Evolutionary conservation across 2,113 vertebrate genomes (phyloP).

Genomic region (Ictalurus furcatus): DNA sequence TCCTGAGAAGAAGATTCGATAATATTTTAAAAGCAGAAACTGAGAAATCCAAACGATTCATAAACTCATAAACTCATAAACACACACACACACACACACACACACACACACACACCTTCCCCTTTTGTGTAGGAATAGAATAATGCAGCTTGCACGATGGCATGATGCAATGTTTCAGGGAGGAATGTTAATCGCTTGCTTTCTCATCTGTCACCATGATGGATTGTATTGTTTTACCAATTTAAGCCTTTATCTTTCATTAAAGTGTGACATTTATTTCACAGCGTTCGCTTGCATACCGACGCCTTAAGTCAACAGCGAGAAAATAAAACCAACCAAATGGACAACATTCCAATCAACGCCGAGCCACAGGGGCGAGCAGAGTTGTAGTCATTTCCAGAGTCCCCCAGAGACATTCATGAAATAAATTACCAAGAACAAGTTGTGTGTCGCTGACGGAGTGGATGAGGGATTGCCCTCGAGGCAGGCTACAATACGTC

Average conservation of each 20-base stretch:
- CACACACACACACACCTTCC: background rate
- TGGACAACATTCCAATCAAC: conserved; percentile 65
- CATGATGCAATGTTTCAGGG: conserved; percentile 50
- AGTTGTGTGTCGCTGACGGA: conserved; percentile 44
- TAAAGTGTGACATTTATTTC: conserved; percentile 63
- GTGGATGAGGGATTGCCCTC: conserved; percentile 27
- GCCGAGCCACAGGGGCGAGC: conserved; percentile 52
- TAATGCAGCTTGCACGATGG: background rate
- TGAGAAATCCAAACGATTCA: background rate
- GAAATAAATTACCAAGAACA: conserved; percentile 63
- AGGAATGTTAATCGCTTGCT: conserved; percentile 59
- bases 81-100: background rate
- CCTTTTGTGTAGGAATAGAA: background rate
- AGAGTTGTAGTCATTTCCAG: conserved; percentile 59
- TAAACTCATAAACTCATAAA: background rate
- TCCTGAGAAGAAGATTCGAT: background rate
- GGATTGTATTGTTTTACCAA: conserved; percentile 65
- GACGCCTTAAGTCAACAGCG: conserved; percentile 64
- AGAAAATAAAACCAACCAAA: conserved; percentile 67
- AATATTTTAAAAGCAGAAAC: background rate
- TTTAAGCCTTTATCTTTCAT: conserved; percentile 67
- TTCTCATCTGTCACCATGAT: conserved; percentile 62
- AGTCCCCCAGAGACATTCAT: conserved; percentile 62
- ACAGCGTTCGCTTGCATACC: conserved; percentile 54
- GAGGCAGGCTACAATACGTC: conserved; percentile 34